phyloP scores from a whole-genome alignment of 2,113 vertebrate species.

The Labeo catla region DNA sequence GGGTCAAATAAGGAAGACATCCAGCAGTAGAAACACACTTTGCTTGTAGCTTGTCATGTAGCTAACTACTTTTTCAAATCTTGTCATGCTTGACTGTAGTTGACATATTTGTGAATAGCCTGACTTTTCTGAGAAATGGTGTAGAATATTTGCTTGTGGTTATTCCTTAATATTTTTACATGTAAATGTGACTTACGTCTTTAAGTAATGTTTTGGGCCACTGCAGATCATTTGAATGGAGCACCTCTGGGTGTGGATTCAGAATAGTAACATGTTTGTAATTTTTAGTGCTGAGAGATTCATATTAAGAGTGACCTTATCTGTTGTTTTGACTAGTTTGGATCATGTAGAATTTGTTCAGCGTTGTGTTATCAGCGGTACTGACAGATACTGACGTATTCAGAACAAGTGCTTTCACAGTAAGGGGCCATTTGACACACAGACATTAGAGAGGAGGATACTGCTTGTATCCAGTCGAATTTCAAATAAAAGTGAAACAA shows the following conservation, averaged over 20 bases:
- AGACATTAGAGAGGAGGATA: background rate
- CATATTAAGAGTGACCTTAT: background rate
- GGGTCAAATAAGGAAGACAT: background rate
- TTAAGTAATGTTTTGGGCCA: background rate
- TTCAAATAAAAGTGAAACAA: background rate
- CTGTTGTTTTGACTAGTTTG: conserved; percentile 5
- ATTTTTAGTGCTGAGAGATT: background rate
- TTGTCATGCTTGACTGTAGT: background rate
- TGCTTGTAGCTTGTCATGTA: background rate
- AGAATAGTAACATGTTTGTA: background rate
- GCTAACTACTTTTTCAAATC: background rate
- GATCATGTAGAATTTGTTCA: background rate
- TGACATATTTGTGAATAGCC: background rate
- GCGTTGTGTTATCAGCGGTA: background rate
- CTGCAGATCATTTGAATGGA: background rate
- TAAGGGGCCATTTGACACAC: background rate
- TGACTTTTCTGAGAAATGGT: background rate
- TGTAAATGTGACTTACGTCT: background rate
- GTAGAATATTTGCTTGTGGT: background rate
- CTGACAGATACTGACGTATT: background rate
- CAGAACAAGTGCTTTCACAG: background rate
- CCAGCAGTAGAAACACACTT: background rate
- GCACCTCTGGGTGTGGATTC: background rate
- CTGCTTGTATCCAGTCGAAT: background rate
- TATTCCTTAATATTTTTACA: background rate